Conservation (phyloP, 2,797 vertebrate genomes). For the Petrocephalus schoutedeni region DNA sequence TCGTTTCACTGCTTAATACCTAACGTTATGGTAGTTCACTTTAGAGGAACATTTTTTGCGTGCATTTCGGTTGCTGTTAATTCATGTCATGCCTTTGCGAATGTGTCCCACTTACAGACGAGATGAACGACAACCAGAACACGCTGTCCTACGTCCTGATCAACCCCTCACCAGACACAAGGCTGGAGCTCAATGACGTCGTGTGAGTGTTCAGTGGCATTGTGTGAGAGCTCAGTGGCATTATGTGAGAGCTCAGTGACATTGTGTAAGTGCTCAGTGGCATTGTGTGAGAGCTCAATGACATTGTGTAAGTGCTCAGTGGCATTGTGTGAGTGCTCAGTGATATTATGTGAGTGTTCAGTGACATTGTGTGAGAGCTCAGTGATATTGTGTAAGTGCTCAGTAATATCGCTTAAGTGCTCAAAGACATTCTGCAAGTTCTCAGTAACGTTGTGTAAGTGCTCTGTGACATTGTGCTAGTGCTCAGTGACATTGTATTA, state of each 20-base stretch:
- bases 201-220: conserved; percentile 67
- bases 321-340: not conserved
- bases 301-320: conserved; percentile 77
- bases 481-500: not conserved
- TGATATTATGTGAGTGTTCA: not conserved
- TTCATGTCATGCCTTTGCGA: not conserved
- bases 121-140: conserved; percentile 98
- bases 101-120: conserved; percentile 63
- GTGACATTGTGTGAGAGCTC: not conserved
- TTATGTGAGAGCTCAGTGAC: conserved; percentile 74
- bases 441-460: conserved; percentile 55
- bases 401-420: conserved; percentile 51
- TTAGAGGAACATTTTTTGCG: not conserved
- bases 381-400: no score
- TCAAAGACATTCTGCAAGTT: conserved; percentile 89
- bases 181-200: conserved; percentile 89
- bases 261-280: conserved; percentile 72
- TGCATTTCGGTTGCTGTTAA: not conserved
- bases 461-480: not conserved
- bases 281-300: conserved; percentile 70
- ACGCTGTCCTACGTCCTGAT: conserved; percentile 94
- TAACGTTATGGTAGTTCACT: not conserved
- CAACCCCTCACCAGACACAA: conserved; percentile 90
- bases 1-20: conserved; percentile 4
- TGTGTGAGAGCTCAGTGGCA: no score